Evolutionary conservation across 2,797 vertebrate genomes (phyloP).

Genomic region (Gobio occitaniae): DNA sequence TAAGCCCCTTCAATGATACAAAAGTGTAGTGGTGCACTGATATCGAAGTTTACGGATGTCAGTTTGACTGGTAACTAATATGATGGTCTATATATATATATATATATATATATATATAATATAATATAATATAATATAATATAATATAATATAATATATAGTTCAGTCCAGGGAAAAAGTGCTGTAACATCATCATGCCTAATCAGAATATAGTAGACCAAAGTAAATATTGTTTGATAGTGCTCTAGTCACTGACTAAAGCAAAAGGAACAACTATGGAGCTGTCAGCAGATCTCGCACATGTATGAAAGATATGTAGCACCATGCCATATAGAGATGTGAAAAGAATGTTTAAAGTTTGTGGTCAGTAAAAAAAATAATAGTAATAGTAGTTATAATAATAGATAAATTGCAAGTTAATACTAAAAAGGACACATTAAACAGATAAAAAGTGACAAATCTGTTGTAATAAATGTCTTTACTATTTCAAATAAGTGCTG

Average conservation of each 20-base stretch:
- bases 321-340: background rate
- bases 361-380: no score
- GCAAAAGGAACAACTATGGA: background rate
- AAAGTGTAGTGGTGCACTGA: background rate
- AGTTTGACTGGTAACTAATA: background rate
- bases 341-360: background rate
- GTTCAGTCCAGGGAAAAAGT: no score
- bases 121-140: no score
- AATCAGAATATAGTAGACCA: background rate
- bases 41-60: background rate
- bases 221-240: background rate
- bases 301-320: background rate
- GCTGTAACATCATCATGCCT: no score
- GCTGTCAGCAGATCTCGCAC: background rate
- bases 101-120: no score
- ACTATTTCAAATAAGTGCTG: background rate
- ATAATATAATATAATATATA: background rate
- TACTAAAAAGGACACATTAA: no score
- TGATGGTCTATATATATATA: background rate
- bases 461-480: background rate
- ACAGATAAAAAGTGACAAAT: no score
- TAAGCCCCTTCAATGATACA: conserved; percentile 67
- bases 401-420: no score
- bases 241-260: background rate
- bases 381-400: no score